phyloP scores from a whole-genome alignment of 1,140 invertebrate species.

The Drosophila ambigua region DNA sequence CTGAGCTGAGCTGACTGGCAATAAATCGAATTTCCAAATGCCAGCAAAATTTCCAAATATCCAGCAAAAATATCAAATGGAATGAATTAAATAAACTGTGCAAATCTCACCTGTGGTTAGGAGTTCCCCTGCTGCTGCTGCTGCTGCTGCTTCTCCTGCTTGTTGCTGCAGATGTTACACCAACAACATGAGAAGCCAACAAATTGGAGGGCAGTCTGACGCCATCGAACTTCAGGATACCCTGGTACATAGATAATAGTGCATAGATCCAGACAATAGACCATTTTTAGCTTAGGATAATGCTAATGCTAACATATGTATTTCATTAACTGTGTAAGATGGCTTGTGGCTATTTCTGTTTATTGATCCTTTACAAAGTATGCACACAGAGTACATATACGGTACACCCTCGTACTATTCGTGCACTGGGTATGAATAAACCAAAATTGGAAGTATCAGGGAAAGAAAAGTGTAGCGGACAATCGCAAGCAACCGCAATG shows the following conservation, averaged over 20 bases:
- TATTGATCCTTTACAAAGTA: too few species aligned
- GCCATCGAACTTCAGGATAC: neutral
- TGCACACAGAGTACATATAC: too few species aligned
- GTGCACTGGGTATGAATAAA: too few species aligned
- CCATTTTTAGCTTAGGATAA: too few species aligned
- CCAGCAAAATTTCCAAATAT: neutral
- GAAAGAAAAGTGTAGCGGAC: slow-evolving; percentile 29
- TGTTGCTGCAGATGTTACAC: neutral
- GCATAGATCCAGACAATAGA: too few species aligned
- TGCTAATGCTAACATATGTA: too few species aligned
- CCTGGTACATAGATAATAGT: neutral
- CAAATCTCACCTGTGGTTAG: slow-evolving; percentile 34
- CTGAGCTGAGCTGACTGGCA: slow-evolving; percentile 3
- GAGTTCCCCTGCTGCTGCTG: neutral
- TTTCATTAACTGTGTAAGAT: too few species aligned
- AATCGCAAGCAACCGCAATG: slow-evolving; percentile 42
- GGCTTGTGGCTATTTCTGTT: too few species aligned
- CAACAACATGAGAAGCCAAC: neutral
- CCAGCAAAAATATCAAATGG: slow-evolving; percentile 25
- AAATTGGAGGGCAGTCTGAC: too few species aligned
- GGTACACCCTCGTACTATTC: too few species aligned
- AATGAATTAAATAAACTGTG: slow-evolving; percentile 35
- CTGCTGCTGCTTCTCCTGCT: neutral
- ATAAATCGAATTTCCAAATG: slow-evolving; percentile 31
- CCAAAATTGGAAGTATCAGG: neutral